Evolutionary conservation across 2,797 vertebrate species (phyloP).

Genomic region (Enteromius unitaeniatus): DNA sequence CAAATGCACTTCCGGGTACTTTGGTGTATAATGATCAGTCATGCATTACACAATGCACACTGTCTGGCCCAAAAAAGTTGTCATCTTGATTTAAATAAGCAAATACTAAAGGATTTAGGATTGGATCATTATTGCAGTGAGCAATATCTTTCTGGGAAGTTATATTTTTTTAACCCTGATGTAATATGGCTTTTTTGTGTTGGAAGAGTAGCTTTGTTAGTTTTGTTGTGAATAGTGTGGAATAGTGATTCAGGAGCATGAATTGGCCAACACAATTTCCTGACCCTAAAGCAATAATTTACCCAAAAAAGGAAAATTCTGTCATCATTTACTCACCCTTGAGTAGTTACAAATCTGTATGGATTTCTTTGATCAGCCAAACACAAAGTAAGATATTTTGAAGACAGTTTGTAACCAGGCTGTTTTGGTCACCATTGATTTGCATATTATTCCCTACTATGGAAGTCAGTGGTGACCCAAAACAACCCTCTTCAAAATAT

Average conservation of each 20-base stretch:
- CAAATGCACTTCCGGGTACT: neutral
- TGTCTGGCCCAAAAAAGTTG: neutral
- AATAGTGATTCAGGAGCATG: neutral
- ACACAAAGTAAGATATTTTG: too few relatives aligned
- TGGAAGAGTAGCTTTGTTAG: neutral
- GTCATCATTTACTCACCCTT: too few relatives aligned
- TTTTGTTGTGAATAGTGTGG: neutral
- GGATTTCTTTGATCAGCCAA: too few relatives aligned
- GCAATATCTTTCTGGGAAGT: neutral
- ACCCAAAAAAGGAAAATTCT: too few relatives aligned
- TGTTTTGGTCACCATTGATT: too few relatives aligned
- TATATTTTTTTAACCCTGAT: neutral
- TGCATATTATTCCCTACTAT: too few relatives aligned
- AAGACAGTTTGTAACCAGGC: too few relatives aligned
- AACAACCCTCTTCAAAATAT: too few relatives aligned
- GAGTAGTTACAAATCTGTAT: too few relatives aligned
- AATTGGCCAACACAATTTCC: neutral
- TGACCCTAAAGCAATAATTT: neutral
- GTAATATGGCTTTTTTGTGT: neutral
- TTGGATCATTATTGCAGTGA: neutral
- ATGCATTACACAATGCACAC: neutral
- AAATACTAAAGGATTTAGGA: neutral
- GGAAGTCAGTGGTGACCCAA: too few relatives aligned
- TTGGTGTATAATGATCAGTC: neutral
- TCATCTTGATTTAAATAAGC: neutral